phyloP scores from a whole-genome alignment of 2,113 vertebrate genomes.

The Verasper variegatus region DNA sequence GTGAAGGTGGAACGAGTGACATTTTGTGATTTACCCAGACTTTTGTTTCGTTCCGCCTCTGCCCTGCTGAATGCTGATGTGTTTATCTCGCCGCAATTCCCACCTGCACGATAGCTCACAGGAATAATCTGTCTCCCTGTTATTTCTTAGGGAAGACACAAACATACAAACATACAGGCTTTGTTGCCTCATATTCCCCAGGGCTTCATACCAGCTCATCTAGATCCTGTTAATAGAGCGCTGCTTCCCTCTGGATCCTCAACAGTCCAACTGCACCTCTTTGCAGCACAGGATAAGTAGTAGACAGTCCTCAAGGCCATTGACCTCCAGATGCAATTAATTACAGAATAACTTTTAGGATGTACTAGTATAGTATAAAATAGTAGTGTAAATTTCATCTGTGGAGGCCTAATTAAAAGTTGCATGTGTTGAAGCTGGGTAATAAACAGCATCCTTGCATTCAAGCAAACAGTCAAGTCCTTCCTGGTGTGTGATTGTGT shows the following conservation, averaged over 20 bases:
- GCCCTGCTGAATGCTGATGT: constrained; percentile 30
- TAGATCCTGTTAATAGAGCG: constrained; percentile 51
- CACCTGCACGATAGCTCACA: constrained; percentile 47
- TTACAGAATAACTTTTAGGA: constrained; percentile 25
- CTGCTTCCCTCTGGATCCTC: constrained; percentile 40
- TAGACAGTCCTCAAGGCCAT: constrained; percentile 36
- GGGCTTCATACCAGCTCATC: constrained; percentile 40
- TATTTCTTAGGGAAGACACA: constrained; percentile 46
- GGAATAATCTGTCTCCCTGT: constrained; percentile 50
- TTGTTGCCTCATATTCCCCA: constrained; percentile 44
- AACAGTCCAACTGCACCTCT: constrained; percentile 13
- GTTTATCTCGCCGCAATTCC: constrained; percentile 59
- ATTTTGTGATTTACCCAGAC: constrained; percentile 30
- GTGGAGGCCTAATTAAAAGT: constrained; percentile 27
- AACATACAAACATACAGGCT: constrained; percentile 36
- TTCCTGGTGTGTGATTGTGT: constrained; percentile 20
- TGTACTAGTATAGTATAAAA: background rate
- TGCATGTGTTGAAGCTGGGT: constrained; percentile 16
- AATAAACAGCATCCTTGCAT: constrained; percentile 39
- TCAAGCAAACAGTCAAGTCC: constrained; percentile 25
- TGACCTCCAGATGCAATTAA: constrained; percentile 53
- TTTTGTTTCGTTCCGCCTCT: constrained; percentile 25
- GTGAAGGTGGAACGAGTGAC: constrained; percentile 30
- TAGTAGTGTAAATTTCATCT: constrained; percentile 25
- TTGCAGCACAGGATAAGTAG: constrained; percentile 28